Percentiles rank a stretch among this genome's conserved stretches.
These are phyloP conservation scores for Eupleurogrammus muticus DNA, from an alignment of 2,797 vertebrate genomes.

Conservation along the genomic window DNA sequence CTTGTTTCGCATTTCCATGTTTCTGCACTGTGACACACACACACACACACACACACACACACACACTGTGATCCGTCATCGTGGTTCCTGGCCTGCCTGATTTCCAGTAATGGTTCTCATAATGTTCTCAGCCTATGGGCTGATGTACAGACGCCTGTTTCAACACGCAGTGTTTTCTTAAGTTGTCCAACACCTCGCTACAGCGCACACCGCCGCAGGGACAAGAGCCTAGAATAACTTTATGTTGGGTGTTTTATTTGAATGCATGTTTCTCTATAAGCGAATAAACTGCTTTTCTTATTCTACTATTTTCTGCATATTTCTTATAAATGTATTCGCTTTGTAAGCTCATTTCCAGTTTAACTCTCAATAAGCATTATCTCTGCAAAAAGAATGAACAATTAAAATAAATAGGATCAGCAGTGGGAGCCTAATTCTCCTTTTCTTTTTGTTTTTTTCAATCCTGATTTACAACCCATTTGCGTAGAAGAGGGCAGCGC, in stretches of 20 bases:
- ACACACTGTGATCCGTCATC: slow-evolving; percentile 38
- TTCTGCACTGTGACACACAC: slow-evolving; percentile 37
- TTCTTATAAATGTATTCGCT: background rate
- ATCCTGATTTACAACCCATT: background rate
- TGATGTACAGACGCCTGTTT: slow-evolving; percentile 41
- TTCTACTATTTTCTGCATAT: background rate
- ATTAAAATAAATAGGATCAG: background rate
- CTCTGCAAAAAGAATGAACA: background rate
- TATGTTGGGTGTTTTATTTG: background rate
- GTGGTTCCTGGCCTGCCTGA: background rate
- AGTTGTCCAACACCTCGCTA: background rate
- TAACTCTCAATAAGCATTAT: too few relatives aligned
- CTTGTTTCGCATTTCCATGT: slow-evolving; percentile 11
- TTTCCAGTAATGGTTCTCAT: slow-evolving; percentile 47
- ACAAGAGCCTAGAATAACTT: background rate
- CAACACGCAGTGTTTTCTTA: slow-evolving; percentile 48
- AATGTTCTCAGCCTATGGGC: slow-evolving; percentile 26
- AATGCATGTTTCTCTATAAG: background rate
- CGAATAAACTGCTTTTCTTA: background rate
- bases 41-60: slow-evolving; percentile 36
- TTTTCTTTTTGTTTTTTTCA: too few relatives aligned
- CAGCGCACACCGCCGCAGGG: background rate
- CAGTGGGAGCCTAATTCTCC: background rate
- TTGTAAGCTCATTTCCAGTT: background rate
- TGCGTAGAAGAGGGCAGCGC: background rate